A percentile compares a stretch with the other conserved stretches of the same genome.
Conservation (phyloP, 2,113 vertebrate species). For the Nanorana parkeri region DNA sequence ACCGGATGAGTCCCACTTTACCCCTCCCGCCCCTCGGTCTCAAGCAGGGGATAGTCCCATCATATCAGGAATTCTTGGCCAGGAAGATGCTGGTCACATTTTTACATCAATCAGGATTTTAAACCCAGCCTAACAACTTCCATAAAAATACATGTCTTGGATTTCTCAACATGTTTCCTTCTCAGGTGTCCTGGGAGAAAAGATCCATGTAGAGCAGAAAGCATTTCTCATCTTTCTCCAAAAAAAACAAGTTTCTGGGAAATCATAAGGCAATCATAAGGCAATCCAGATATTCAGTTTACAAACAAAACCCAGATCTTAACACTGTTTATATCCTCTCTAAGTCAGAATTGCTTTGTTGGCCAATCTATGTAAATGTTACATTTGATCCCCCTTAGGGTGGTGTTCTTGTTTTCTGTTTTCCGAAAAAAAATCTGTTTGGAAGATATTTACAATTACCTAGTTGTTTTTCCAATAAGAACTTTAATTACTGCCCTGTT, state of each 20-base stretch:
- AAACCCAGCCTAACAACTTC: no score
- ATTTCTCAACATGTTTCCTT: background rate
- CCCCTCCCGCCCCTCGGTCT: no score
- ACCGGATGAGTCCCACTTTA: no score
- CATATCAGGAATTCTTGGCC: no score
- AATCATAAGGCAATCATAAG: background rate
- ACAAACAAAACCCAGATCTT: conserved; percentile 15
- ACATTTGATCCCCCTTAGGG: conserved; percentile 28
- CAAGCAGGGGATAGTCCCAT: no score
- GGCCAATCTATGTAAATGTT: conserved; percentile 4
- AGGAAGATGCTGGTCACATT: no score
- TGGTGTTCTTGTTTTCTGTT: conserved; percentile 26
- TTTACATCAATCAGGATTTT: no score
- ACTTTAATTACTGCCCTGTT: conserved; percentile 41
- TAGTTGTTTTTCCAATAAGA: conserved; percentile 34
- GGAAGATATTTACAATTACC: conserved; percentile 45
- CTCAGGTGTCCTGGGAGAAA: background rate
- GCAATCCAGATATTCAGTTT: background rate
- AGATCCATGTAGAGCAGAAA: background rate
- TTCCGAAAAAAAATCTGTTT: background rate
- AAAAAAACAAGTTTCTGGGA: conserved; percentile 33
- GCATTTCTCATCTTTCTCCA: background rate
- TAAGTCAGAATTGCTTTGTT: background rate
- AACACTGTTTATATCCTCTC: background rate
- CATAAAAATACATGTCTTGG: no score